These are phyloP conservation scores for Cossypha caffra DNA, from an alignment of 2,797 vertebrate species.

Conservation along the genomic window DNA sequence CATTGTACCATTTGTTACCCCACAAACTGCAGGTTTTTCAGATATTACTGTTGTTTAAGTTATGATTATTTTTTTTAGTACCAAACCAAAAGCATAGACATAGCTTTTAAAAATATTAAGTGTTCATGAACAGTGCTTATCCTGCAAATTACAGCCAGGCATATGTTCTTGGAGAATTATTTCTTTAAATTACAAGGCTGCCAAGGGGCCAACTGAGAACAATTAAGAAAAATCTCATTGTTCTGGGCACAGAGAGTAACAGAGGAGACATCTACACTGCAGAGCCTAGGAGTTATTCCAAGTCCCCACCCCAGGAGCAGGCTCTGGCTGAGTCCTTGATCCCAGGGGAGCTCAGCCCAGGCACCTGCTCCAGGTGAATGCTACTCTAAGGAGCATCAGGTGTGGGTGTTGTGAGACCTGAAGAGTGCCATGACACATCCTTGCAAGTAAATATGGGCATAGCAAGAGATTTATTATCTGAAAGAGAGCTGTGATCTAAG, in stretches of 20 bases:
- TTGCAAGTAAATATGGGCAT: neutral
- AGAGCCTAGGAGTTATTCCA: neutral
- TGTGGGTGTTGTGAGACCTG: fast-evolving
- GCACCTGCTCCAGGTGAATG: neutral
- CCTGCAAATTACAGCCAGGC: neutral
- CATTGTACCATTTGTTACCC: neutral
- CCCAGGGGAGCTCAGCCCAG: neutral
- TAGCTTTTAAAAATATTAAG: neutral
- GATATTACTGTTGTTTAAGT: neutral
- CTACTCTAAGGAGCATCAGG: neutral
- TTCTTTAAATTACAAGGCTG: conserved; percentile 5
- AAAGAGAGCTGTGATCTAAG: conserved; percentile 1
- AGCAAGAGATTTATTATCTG: conserved; percentile 13
- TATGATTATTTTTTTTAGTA: neutral
- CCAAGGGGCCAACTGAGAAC: neutral
- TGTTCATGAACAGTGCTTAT: neutral
- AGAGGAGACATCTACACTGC: neutral
- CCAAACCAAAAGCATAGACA: neutral
- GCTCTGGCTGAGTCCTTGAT: neutral
- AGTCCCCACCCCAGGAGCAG: neutral
- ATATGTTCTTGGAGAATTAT: neutral
- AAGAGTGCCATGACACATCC: neutral
- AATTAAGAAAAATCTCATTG: conserved; percentile 37
- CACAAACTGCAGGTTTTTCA: neutral
- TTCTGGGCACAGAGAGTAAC: neutral